Conservation (phyloP, 53 echinoderm and acorn worm genomes). For the Luidia sarsii region DNA sequence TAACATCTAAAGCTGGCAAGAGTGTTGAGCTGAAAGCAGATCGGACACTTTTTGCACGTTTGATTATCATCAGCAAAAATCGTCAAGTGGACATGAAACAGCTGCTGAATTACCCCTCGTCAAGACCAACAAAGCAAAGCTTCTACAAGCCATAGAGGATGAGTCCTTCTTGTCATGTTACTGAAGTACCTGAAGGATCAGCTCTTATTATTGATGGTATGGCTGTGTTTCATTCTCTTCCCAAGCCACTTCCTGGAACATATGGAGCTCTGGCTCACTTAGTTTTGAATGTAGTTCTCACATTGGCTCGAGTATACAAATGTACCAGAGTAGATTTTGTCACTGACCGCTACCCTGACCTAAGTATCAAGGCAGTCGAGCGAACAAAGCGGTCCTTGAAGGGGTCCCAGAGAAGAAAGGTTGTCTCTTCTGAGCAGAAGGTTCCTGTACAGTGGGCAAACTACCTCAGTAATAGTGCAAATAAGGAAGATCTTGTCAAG, state of each 20-base stretch:
- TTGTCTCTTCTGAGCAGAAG: constrained; percentile 38
- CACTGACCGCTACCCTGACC: constrained; percentile 46
- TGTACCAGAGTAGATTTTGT: constrained; percentile 58
- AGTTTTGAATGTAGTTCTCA: no score
- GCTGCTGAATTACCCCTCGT: constrained; percentile 49
- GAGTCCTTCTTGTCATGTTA: constrained; percentile 7
- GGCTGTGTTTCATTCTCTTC: constrained; percentile 43
- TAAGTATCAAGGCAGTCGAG: constrained; percentile 48
- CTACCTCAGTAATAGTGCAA: constrained; percentile 45
- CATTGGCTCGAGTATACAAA: constrained; percentile 44
- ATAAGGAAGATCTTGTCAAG: constrained; percentile 39
- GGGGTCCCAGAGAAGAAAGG: constrained; percentile 21
- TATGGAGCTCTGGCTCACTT: constrained; percentile 54
- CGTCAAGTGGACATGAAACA: no score
- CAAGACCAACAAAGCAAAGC: constrained; percentile 59
- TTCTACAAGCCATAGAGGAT: constrained; percentile 47
- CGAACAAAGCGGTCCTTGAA: constrained; percentile 36
- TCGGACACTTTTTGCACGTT: constrained; percentile 10
- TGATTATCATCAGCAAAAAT: no score
- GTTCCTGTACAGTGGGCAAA: constrained; percentile 48
- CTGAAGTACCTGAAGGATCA: not conserved
- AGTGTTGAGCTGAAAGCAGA: not conserved
- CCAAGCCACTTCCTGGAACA: constrained; percentile 32
- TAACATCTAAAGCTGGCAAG: not conserved
- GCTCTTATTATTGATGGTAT: constrained; percentile 55